Conservation (phyloP, 2,888 invertebrate genomes). For the Lithophane socia region DNA sequence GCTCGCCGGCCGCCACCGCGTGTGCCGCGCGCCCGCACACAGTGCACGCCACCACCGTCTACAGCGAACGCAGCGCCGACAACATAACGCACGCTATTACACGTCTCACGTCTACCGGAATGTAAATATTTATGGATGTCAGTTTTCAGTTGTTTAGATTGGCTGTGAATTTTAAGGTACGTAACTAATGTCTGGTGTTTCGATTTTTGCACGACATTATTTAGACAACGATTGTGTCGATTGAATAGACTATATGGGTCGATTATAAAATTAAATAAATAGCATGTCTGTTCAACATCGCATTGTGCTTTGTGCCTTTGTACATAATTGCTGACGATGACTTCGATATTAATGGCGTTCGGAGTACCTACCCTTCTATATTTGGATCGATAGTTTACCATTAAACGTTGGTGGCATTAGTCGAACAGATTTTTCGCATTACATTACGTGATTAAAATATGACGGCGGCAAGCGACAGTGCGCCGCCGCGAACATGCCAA, state of each 20-base stretch:
- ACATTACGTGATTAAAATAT: constrained; percentile 82
- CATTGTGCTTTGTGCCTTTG: constrained; percentile 84
- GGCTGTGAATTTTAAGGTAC: constrained; percentile 90
- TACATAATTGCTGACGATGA: constrained; percentile 85
- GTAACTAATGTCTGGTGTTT: constrained; percentile 85
- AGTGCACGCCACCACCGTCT: constrained; percentile 72
- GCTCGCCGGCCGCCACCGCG: constrained; percentile 78
- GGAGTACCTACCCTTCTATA: constrained; percentile 85
- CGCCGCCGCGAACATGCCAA: constrained; percentile 81
- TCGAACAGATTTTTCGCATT: constrained; percentile 85
- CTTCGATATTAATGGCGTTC: constrained; percentile 84
- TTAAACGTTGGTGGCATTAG: constrained; percentile 82
- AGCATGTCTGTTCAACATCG: constrained; percentile 84
- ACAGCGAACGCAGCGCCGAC: constrained; percentile 74
- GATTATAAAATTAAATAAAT: constrained; percentile 76
- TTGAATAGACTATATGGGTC: constrained; percentile 68
- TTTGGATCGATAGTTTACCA: constrained; percentile 88
- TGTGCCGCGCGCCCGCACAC: constrained; percentile 71
- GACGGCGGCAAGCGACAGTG: constrained; percentile 76
- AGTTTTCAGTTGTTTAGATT: constrained; percentile 90
- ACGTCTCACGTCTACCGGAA: constrained; percentile 85
- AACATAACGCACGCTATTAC: constrained; percentile 83
- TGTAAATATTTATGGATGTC: constrained; percentile 91
- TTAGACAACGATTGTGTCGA: constrained; percentile 63
- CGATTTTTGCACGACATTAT: constrained; percentile 83